Evolutionary conservation across 2,888 invertebrate species (phyloP).

Genomic region (Xylota sylvarum): DNA sequence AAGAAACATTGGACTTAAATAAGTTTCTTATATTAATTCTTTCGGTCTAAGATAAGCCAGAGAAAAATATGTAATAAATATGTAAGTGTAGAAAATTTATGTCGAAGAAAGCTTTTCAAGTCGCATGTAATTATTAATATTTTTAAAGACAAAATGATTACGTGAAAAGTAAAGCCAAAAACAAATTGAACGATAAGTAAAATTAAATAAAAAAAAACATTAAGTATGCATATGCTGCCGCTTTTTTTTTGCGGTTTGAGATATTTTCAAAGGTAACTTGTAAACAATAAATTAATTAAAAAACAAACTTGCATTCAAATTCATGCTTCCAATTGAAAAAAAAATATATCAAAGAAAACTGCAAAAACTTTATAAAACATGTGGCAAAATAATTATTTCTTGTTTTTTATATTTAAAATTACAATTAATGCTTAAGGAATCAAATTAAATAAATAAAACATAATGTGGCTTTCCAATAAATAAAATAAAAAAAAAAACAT

Average conservation of each 20-base stretch:
- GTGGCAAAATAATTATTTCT: slow-evolving; percentile 41
- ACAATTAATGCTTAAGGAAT: slow-evolving; percentile 50
- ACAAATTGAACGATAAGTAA: slow-evolving; percentile 54
- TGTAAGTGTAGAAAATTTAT: slow-evolving; percentile 49
- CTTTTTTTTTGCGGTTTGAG: slow-evolving; percentile 60
- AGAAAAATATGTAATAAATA: slow-evolving; percentile 26
- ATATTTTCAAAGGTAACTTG: slow-evolving; percentile 41
- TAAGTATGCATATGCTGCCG: slow-evolving; percentile 41
- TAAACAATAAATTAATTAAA: slow-evolving; percentile 36
- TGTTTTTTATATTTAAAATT: slow-evolving; percentile 6
- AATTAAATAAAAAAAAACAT: slow-evolving; percentile 12
- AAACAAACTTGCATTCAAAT: slow-evolving; percentile 25
- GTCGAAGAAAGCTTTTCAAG: slow-evolving; percentile 49
- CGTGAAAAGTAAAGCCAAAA: slow-evolving; percentile 66
- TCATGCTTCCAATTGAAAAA: slow-evolving; percentile 66
- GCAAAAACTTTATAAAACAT: slow-evolving; percentile 14
- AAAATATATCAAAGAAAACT: slow-evolving; percentile 34
- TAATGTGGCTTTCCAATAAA: slow-evolving; percentile 57
- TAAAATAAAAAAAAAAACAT: background rate
- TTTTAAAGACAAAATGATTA: background rate
- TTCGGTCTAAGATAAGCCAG: slow-evolving; percentile 44
- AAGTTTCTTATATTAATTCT: slow-evolving; percentile 6
- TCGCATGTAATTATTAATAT: background rate
- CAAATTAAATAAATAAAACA: slow-evolving; percentile 23
- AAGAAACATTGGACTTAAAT: slow-evolving; percentile 18